Evolutionary conservation across 2,888 invertebrate species (phyloP).

Genomic region (Tryphoninae sp.): DNA sequence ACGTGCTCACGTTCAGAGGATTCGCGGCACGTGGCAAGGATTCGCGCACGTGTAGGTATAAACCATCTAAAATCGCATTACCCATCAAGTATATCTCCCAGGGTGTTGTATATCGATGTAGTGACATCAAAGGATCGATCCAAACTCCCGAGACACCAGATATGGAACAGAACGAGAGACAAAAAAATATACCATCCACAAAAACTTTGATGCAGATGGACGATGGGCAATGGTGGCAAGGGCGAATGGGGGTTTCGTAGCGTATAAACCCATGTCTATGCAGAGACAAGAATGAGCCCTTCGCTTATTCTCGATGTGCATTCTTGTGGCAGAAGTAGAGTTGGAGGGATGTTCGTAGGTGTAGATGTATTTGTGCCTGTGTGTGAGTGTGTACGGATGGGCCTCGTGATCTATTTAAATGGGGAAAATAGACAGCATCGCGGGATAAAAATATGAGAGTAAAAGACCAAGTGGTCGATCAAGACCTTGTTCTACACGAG

Average conservation of each 20-base stretch:
- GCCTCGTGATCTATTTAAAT: constrained; percentile 65
- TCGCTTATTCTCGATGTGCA: constrained; percentile 56
- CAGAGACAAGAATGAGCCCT: constrained; percentile 54
- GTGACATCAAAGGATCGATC: constrained; percentile 58
- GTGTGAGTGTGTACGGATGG: constrained; percentile 30
- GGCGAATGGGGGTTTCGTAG: constrained; percentile 44
- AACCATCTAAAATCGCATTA: constrained; percentile 64
- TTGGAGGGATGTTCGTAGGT: constrained; percentile 21
- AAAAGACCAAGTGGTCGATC: neutral
- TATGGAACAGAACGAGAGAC: constrained; percentile 31
- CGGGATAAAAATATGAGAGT: constrained; percentile 42
- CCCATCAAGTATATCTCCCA: constrained; percentile 47
- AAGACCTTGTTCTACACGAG: neutral
- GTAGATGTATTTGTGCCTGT: neutral
- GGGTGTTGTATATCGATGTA: constrained; percentile 51
- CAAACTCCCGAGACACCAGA: constrained; percentile 19
- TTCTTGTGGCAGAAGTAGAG: constrained; percentile 52
- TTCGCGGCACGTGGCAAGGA: constrained; percentile 55
- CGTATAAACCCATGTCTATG: constrained; percentile 29
- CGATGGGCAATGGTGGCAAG: constrained; percentile 45
- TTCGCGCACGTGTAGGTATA: constrained; percentile 60
- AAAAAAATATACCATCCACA: constrained; percentile 54
- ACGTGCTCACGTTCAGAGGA: constrained; percentile 57
- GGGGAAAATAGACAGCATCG: constrained; percentile 54
- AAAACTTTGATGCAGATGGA: constrained; percentile 53